Percentiles rank a stretch among this genome's conserved stretches.
Conservation (phyloP, 2,113 vertebrate species). For the Montifringilla adamsi region DNA sequence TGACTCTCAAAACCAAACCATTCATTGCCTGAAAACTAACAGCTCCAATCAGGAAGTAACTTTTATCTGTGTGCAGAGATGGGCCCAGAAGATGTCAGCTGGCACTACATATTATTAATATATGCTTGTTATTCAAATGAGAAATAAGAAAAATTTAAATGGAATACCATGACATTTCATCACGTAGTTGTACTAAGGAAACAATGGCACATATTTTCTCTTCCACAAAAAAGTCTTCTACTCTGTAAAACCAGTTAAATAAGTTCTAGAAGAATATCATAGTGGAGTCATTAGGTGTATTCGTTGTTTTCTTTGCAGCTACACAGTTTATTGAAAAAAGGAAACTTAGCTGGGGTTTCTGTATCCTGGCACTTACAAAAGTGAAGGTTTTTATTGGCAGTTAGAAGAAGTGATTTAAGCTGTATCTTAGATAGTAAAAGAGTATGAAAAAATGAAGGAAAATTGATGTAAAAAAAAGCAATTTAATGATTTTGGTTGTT, state of each 20-base stretch:
- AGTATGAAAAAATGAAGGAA: background rate
- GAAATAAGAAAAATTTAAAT: background rate
- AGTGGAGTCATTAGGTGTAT: background rate
- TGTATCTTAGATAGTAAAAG: background rate
- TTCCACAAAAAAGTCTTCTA: background rate
- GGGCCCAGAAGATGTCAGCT: background rate
- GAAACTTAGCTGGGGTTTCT: background rate
- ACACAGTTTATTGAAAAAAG: background rate
- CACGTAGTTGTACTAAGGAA: background rate
- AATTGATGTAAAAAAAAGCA: background rate
- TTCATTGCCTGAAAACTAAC: background rate
- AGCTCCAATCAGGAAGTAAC: background rate
- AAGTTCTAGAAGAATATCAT: background rate
- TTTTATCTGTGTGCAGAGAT: background rate
- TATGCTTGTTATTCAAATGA: background rate
- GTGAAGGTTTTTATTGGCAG: background rate
- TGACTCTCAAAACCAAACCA: background rate
- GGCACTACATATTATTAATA: background rate
- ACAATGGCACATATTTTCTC: background rate
- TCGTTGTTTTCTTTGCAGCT: background rate
- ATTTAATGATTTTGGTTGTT: rapidly evolving
- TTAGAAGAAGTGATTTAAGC: background rate
- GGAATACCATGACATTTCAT: background rate
- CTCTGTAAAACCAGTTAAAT: background rate
- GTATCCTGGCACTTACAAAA: background rate